Base-by-base conservation (phyloP, 2,113 vertebrate species). In the Budorcas taxicolor region DNA sequence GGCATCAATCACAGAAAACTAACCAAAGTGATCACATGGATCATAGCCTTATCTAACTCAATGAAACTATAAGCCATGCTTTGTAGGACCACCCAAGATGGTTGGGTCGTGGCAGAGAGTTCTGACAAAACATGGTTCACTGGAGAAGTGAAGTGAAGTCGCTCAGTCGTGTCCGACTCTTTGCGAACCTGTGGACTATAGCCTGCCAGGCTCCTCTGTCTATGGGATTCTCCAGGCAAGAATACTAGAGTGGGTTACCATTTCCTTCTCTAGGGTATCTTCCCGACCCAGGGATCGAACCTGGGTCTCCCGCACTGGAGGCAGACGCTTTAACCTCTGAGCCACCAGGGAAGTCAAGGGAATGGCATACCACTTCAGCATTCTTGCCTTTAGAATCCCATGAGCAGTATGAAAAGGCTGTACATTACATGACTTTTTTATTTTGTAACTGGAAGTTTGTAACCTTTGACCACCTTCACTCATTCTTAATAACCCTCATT, bases 21-120 rank as follows among this genome's bases (percentile, higher is more conserved):
- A 23, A 23, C n/a, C 21, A 40, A 71, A 71, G 10, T 71, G 67
- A 23, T 71, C n/a, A 71, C 67, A 71, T 40, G 67, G 19, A 71
- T 40, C n/a, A 71, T 19, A 71, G 67, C n/a, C n/a, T 12, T 23
- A 19, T 36, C n/a, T 71, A 71, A 40, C n/a, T 71, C 67, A 40
- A 2, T 23, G 67, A 71, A 40, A 40, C n/a, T 71, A 36, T 36
- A 21, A 71, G n/a, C 67, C 67, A 23, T 40, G n/a, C 67, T 71
- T 3, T 40, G 67, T 71, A 23, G 67, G n/a, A 6, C 67, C n/a
- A 40, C n/a, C 67, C 19, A 40, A 40, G 67, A 71, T 71, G n/a
- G n/a, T 12, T 1, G 5, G n/a, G n/a, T 71, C 0, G 0, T 71
- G 67, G n/a, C 19, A 6, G 67, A 36, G 17, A 71, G n/a, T 71